phyloP scores from a whole-genome alignment of 2,113 vertebrate genomes.

The Ceyx melanurus region DNA sequence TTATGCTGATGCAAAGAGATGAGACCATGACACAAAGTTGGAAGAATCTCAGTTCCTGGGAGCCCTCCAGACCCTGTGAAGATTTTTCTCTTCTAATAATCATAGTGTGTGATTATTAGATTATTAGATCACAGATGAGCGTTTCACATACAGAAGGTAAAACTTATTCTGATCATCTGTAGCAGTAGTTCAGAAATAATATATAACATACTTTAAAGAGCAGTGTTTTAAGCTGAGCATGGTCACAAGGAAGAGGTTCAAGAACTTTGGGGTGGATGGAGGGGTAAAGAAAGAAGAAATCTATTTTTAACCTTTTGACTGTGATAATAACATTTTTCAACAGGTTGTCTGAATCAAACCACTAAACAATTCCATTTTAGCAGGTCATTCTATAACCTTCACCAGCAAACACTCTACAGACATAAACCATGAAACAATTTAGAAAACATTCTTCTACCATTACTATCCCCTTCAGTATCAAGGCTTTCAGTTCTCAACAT shows the following conservation, averaged over 20 bases:
- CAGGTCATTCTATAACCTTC: neutral
- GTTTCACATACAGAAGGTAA: neutral
- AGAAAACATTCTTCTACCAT: neutral
- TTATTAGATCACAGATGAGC: neutral
- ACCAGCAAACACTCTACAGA: neutral
- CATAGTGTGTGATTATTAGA: too few relatives aligned
- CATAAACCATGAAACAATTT: neutral
- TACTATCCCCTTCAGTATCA: neutral
- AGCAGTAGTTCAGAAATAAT: neutral
- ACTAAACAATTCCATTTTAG: neutral
- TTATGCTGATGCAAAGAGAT: neutral
- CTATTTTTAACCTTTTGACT: neutral
- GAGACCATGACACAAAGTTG: neutral
- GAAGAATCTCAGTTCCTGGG: neutral
- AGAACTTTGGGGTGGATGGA: neutral
- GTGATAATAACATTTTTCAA: neutral
- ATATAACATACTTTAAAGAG: neutral
- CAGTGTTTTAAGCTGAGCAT: neutral
- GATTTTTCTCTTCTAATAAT: neutral
- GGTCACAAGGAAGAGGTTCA: neutral
- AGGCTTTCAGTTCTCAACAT: neutral
- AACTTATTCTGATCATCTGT: neutral
- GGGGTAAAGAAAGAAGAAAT: neutral
- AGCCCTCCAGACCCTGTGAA: neutral
- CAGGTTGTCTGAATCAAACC: neutral